phyloP scores from a whole-genome alignment of 2,888 invertebrate species.

The Caenorhabditis doughertyi region DNA sequence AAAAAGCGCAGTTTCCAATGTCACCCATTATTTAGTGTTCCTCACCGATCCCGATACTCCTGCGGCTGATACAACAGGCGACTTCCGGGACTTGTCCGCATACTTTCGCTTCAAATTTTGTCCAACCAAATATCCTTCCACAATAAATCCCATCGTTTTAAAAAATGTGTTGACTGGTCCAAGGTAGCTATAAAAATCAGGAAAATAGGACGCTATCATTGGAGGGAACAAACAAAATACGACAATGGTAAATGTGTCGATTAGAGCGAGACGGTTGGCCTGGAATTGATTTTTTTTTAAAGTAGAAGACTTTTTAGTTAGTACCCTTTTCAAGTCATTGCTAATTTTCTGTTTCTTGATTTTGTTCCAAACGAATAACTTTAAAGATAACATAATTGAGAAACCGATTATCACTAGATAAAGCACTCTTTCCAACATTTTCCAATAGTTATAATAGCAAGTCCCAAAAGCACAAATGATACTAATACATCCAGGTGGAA shows the following conservation, averaged over 20 bases:
- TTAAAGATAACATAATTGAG: no score
- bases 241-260: constrained; percentile 24
- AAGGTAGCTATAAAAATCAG: background rate
- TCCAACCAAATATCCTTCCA: background rate
- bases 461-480: constrained; percentile 2
- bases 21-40: no score
- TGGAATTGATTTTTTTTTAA: background rate
- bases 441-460: constrained; percentile 6
- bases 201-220: background rate
- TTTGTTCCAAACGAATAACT: no score
- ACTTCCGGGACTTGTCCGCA: no score
- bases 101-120: background rate
- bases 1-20: no score
- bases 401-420: no score
- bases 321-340: no score
- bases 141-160: constrained; percentile 3
- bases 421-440: background rate
- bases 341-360: no score
- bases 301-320: no score
- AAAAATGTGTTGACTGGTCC: constrained; percentile 3
- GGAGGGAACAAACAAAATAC: background rate
- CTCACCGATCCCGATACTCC: no score
- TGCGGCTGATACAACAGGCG: background rate
- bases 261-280: constrained; percentile 20
- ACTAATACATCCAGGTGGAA: constrained; percentile 8